Conservation (phyloP, 2,888 invertebrate species). For the Hyposoter dolosus region DNA sequence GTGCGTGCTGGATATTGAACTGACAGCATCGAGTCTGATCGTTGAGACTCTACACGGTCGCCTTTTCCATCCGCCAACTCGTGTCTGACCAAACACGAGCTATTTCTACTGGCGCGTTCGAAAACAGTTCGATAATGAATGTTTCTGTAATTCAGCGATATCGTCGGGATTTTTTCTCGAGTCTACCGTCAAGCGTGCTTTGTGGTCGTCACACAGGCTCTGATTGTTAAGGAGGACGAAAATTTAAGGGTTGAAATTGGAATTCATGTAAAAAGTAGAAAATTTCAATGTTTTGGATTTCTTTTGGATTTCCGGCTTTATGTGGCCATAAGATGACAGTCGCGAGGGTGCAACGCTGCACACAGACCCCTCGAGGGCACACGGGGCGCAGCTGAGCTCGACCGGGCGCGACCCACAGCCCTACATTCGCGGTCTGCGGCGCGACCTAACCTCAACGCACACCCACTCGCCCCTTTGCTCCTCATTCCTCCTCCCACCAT, state of each 20-base stretch:
- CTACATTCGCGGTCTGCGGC: conserved; percentile 83
- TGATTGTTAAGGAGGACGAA: not conserved
- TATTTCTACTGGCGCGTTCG: conserved; percentile 26
- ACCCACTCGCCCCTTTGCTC: conserved; percentile 51
- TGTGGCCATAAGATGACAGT: conserved; percentile 48
- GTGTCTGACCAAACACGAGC: conserved; percentile 43
- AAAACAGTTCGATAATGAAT: not conserved
- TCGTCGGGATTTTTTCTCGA: conserved; percentile 20
- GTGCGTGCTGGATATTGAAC: not conserved
- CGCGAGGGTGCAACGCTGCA: conserved; percentile 59
- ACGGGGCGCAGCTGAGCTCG: conserved; percentile 82
- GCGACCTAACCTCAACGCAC: conserved; percentile 81
- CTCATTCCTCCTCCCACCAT: conserved; percentile 7
- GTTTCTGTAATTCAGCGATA: conserved; percentile 45
- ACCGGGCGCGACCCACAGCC: conserved; percentile 84
- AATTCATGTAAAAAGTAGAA: not conserved
- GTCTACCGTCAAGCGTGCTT: not conserved
- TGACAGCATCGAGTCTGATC: not conserved
- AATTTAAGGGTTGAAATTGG: not conserved
- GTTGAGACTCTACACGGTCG: not conserved
- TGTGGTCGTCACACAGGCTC: not conserved
- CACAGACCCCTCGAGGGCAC: conserved; percentile 66
- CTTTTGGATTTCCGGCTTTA: conserved; percentile 11
- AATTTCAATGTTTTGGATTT: not conserved
- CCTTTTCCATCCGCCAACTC: not conserved